These are phyloP conservation scores for Protosalanx chinensis DNA, from an alignment of 2,797 vertebrate genomes.

Conservation along the genomic window DNA sequence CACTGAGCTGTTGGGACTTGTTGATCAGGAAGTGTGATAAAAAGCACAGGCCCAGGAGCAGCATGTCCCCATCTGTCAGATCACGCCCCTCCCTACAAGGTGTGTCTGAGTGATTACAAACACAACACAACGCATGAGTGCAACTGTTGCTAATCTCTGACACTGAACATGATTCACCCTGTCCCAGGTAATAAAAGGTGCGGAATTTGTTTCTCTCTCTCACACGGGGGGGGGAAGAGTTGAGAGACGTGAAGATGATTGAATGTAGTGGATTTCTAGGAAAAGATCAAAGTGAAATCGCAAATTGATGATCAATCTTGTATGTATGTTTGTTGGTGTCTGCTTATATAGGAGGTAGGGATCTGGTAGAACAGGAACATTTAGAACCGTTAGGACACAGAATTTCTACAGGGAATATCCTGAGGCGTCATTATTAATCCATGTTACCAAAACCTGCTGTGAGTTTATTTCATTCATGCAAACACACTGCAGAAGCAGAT, in stretches of 20 bases:
- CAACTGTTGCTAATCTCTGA: background rate
- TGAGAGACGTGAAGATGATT: background rate
- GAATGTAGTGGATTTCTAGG: too few species aligned
- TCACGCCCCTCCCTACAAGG: constrained; percentile 23
- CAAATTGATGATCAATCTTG: background rate
- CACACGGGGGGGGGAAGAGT: background rate
- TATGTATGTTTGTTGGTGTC: constrained; percentile 6
- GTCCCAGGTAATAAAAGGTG: background rate
- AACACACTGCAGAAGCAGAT: too few species aligned
- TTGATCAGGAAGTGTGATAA: constrained; percentile 45
- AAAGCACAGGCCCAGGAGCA: constrained; percentile 49
- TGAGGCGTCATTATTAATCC: background rate
- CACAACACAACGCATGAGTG: background rate
- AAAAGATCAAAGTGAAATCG: background rate
- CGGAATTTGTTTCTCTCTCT: background rate
- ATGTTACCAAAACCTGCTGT: background rate
- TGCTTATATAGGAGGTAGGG: background rate
- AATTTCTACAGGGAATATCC: background rate
- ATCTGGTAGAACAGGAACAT: background rate
- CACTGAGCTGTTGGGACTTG: constrained; percentile 59
- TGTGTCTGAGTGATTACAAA: constrained; percentile 5
- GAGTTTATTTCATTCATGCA: too few species aligned
- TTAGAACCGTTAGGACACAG: background rate
- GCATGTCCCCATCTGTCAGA: constrained; percentile 43
- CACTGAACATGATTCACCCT: background rate